Percentiles rank a stretch among this genome's conserved stretches.
phyloP scores from a whole-genome alignment of 2,797 vertebrate species.

The Clarias pachynema region DNA sequence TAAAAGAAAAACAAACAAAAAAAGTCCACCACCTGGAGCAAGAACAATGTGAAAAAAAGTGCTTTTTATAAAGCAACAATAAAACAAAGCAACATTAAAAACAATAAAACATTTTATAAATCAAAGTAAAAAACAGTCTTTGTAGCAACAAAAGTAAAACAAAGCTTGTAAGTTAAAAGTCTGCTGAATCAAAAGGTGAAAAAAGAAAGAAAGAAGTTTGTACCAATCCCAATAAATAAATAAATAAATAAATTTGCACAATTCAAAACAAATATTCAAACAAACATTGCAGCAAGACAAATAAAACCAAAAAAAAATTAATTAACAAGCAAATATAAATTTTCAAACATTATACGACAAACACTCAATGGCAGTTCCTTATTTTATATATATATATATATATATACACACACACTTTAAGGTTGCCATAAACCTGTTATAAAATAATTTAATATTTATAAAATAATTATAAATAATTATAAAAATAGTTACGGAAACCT shows the following conservation, averaged over 20 bases:
- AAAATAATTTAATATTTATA: too few relatives aligned
- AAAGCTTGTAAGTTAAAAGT: too few relatives aligned
- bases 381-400: too few relatives aligned
- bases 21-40: neutral
- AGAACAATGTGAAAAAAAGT: neutral
- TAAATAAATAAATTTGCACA: neutral
- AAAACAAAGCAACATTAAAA: neutral
- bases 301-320: neutral
- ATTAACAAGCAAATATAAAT: neutral
- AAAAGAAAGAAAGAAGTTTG: neutral
- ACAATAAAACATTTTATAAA: too few relatives aligned
- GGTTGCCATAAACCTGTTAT: too few relatives aligned
- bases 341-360: neutral
- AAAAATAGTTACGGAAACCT: neutral
- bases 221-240: neutral
- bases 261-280: neutral
- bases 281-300: neutral
- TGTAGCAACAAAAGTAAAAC: too few relatives aligned
- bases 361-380: neutral
- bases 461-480: too few relatives aligned
- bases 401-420: too few relatives aligned
- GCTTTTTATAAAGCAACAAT: too few relatives aligned
- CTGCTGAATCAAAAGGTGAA: too few relatives aligned
- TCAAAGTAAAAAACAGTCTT: too few relatives aligned
- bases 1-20: neutral